Conservation (phyloP, 2,888 invertebrate species). For the Corbicula japonica region DNA sequence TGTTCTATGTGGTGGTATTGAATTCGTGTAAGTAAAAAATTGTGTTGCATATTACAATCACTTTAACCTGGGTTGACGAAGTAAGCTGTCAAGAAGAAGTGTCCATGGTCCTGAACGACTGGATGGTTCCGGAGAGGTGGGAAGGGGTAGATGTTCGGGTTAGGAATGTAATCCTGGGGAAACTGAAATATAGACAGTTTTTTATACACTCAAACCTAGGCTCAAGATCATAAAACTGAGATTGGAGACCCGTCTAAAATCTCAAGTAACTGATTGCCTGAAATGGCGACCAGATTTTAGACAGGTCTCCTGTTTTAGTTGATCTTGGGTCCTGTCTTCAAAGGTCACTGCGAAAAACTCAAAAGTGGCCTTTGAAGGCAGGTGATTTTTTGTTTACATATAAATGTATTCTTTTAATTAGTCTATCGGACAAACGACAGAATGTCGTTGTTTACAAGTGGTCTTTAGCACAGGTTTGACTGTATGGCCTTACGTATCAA, state of each 20-base stretch:
- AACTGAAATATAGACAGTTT: constrained; percentile 17
- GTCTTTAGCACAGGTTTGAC: too few relatives aligned
- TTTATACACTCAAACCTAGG: neutral
- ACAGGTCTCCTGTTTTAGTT: neutral
- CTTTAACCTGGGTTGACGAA: constrained; percentile 74
- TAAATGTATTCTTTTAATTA: too few relatives aligned
- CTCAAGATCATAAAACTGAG: neutral
- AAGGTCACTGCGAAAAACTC: too few relatives aligned
- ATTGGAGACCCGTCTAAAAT: neutral
- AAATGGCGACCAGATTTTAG: neutral
- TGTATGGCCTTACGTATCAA: too few relatives aligned
- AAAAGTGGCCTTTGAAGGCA: too few relatives aligned
- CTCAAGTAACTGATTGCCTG: neutral
- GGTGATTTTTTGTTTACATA: too few relatives aligned
- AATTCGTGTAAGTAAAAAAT: too few relatives aligned
- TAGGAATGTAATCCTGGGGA: constrained; percentile 25
- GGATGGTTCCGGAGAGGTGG: constrained; percentile 48
- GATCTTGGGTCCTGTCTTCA: too few relatives aligned
- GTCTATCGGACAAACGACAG: too few relatives aligned
- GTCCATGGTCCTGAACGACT: constrained; percentile 64
- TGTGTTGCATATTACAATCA: too few relatives aligned
- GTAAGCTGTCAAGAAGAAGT: constrained; percentile 72
- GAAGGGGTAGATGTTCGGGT: constrained; percentile 59
- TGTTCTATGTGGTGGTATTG: neutral
- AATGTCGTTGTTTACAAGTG: too few relatives aligned